phyloP scores from a whole-genome alignment of 2,797 vertebrate species.

The Spondyliosoma cantharus region DNA sequence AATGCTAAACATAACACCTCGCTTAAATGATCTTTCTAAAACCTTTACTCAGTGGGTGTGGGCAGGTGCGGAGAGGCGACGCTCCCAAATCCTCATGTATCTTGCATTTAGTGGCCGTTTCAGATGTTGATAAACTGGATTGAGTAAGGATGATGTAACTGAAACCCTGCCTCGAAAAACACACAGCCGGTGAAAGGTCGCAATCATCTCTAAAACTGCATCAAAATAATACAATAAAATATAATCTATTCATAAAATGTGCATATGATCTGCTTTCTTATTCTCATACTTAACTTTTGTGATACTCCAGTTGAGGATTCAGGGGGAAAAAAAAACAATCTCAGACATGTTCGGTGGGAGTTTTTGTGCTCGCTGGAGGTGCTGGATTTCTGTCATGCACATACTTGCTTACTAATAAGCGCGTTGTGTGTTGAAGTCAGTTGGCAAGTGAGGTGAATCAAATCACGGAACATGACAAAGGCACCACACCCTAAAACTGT shows the following conservation, averaged over 20 bases:
- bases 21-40: constrained; percentile 66
- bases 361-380: not conserved
- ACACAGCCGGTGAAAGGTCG: not conserved
- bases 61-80: constrained; percentile 13
- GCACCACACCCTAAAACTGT: not conserved
- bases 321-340: not conserved
- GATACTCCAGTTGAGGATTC: not conserved
- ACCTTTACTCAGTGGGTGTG: constrained; percentile 17
- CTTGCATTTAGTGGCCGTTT: constrained; percentile 51
- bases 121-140: constrained; percentile 34
- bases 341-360: not conserved
- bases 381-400: not conserved
- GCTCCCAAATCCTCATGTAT: constrained; percentile 51
- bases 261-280: not conserved
- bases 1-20: constrained; percentile 77
- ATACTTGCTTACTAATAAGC: not conserved
- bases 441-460: too few species aligned
- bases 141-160: constrained; percentile 16
- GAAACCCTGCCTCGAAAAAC: not conserved
- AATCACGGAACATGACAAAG: constrained; percentile 16
- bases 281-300: not conserved
- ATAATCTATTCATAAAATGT: not conserved
- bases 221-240: not conserved
- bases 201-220: constrained; percentile 10
- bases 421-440: not conserved